Base-by-base conservation (phyloP, 2,797 vertebrate species). In the Chaunax sp. region DNA sequence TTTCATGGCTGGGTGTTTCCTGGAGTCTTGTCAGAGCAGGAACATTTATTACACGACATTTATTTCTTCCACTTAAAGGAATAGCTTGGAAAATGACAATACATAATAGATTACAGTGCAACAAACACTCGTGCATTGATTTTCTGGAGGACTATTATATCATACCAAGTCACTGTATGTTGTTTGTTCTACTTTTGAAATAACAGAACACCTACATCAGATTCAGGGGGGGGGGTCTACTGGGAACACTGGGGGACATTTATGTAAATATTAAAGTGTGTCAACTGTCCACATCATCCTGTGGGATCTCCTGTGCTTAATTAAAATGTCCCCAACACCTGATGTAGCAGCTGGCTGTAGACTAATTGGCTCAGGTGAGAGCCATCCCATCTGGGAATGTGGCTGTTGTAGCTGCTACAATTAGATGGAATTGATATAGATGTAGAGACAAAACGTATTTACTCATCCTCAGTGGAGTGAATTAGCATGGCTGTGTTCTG, bases 341-440 rank as follows among this genome's bases (percentile, higher is more conserved):
- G 83, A 75, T 71, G 87, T 54, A 80, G 88, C 89, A 86, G 81
- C 82, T 88, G 88, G 78, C 72, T 79, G 61, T 7, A 6, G 64
- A 49, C 65, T 92, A 92, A 92, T 92, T 90, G 86, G 81, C 54
- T 80, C 75, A 83, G 82, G 85, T 86, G 73, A 80, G 77, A 56
- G 46, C 49, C 57, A 2, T 41, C 80, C 65, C 86, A 75, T 25
- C 46, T 81, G 88, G 82, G 86, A 80, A 64, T 35, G 57, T 9
- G 37, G 64, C 40, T 22, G 57, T 35, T 57, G 72, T 41, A 79
- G 53, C 77, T 10, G 67, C 69, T 59, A 70, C 85, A 86, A 89
- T 88, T 78, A 81, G 44, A 72, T 13, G 19, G 16, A 82, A 84
- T 57, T 81, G 78, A 78, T 72, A 66, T 23, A 69, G 75, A 80